Base-by-base conservation (phyloP, 2,113 vertebrate species). In the Hemiprocne comata region DNA sequence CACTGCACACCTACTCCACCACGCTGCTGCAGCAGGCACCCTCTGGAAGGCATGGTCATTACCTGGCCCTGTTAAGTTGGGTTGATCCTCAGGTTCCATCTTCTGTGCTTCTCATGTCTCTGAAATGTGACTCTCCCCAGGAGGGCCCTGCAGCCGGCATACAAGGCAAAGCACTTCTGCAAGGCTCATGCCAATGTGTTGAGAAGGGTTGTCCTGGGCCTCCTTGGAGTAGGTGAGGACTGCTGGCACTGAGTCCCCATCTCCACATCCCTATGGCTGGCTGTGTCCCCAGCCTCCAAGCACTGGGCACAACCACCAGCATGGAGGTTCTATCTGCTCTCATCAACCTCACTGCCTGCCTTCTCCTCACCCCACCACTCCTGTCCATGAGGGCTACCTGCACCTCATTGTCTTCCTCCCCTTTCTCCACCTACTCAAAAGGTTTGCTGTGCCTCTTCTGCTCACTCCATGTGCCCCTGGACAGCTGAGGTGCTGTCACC, bases 171-270 rank as follows among this genome's bases (percentile, higher is more conserved):
- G 31, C 23, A 1, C 11, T 97, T 97, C 94, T 97, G 36, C 95
- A 92, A 84, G 91, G 34, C 79, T 87, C 96, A 98, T 7, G 13
- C 31, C 34, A 92, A 75, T 42, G 25, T 93, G 48, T 51, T 97
- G 5, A 90, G 21, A 24, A 89, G 70, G 67, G 64, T 98, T 7
- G 0, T 55, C 83, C 75, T 51, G 34, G 95, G 93, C 29, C 60
- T 98, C 51, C 92, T 98, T 36, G 97, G 91, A 71, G 81, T 95
- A 53, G 98, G 98, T 98, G 90, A 97, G 97, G 48, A 76, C 44
- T 29, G 61, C 21, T 0, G 0, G 40, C 69, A 66, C 58, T 21
- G 31, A 51, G 33, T 33, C 16, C 6, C 31, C 65, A 50, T 1
- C 1, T 78, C 48, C 29, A 7, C 26, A 48, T 20, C 40, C n/a